These are phyloP conservation scores for Zaprionus capensis DNA, from an alignment of 1,140 invertebrate genomes.

Conservation along the genomic window DNA sequence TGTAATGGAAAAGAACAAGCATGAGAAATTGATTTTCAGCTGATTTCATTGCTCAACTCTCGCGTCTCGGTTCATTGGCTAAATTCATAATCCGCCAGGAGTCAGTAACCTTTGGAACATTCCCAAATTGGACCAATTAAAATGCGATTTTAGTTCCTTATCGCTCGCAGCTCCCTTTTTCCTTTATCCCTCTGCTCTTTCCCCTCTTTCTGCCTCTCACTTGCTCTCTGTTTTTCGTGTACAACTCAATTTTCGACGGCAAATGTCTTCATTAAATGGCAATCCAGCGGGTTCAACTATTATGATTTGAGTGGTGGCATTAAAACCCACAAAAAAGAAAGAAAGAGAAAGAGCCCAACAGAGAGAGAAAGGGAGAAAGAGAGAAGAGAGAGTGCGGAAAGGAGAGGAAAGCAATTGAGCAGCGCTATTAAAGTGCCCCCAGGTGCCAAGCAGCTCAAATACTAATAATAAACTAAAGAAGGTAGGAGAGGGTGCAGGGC, in stretches of 20 bases:
- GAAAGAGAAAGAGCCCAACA: neutral
- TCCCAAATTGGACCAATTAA: constrained; percentile 27
- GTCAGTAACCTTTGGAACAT: constrained; percentile 33
- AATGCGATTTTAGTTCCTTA: constrained; percentile 35
- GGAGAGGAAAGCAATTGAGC: constrained; percentile 29
- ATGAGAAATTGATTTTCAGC: neutral
- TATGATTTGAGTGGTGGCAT: constrained; percentile 28
- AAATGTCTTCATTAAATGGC: constrained; percentile 72
- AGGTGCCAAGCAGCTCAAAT: constrained; percentile 73
- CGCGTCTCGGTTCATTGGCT: neutral
- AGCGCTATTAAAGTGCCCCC: constrained; percentile 60
- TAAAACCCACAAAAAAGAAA: constrained; percentile 15
- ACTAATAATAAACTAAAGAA: constrained; percentile 46
- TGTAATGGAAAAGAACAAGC: neutral
- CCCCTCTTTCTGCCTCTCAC: neutral
- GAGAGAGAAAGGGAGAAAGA: neutral
- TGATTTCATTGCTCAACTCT: no score
- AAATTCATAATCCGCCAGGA: neutral
- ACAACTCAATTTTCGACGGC: constrained; percentile 70
- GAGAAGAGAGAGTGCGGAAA: neutral
- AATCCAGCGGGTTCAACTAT: constrained; percentile 22
- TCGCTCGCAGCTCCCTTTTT: constrained; percentile 1
- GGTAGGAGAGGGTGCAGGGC: constrained; percentile 28
- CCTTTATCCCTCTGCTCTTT: neutral
- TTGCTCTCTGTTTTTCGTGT: constrained; percentile 21